Percentiles rank a stretch among this genome's conserved stretches.
Evolutionary conservation across 2,888 invertebrate genomes (phyloP).

Genomic region (Ennomos fuscantarius): DNA sequence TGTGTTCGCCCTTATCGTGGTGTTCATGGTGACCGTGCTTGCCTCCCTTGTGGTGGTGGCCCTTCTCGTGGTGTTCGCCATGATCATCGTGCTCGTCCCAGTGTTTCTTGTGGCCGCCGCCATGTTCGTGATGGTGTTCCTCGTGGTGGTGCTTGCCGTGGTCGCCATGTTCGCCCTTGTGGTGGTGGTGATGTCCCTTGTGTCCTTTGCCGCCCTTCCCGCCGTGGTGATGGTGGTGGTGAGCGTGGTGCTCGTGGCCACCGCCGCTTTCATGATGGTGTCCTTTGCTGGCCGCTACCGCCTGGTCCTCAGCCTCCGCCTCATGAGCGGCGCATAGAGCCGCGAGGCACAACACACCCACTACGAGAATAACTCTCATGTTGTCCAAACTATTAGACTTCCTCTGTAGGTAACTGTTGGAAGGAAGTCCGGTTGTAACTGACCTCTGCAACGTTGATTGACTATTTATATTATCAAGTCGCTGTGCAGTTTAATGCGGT

Average conservation of each 20-base stretch:
- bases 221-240: conserved; percentile 89
- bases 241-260: conserved; percentile 87
- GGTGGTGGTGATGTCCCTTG: conserved; percentile 90
- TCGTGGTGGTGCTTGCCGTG: conserved; percentile 91
- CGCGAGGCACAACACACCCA: conserved; percentile 68
- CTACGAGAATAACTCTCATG: conserved; percentile 70
- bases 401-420: conserved; percentile 48
- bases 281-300: conserved; percentile 80
- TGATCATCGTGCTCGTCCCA: conserved; percentile 91
- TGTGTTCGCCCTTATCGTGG: conserved; percentile 93
- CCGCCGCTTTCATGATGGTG: conserved; percentile 86
- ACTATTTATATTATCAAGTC: conserved; percentile 75
- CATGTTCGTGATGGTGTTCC: conserved; percentile 89
- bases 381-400: conserved; percentile 42
- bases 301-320: conserved; percentile 62
- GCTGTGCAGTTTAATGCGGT: conserved; percentile 55
- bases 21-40: conserved; percentile 93
- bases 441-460: conserved; percentile 66
- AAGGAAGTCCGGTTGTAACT: conserved; percentile 76
- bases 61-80: conserved; percentile 90
- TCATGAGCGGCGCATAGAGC: conserved; percentile 64
- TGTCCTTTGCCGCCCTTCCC: conserved; percentile 91
- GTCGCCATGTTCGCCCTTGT: conserved; percentile 90
- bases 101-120: conserved; percentile 92
- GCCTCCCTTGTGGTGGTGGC: conserved; percentile 91